A percentile compares a stretch with the other conserved stretches of the same genome.
These are phyloP conservation scores for Mycetomoellerius zeteki DNA, from an alignment of 1,140 invertebrate species.

Conservation along the genomic window DNA sequence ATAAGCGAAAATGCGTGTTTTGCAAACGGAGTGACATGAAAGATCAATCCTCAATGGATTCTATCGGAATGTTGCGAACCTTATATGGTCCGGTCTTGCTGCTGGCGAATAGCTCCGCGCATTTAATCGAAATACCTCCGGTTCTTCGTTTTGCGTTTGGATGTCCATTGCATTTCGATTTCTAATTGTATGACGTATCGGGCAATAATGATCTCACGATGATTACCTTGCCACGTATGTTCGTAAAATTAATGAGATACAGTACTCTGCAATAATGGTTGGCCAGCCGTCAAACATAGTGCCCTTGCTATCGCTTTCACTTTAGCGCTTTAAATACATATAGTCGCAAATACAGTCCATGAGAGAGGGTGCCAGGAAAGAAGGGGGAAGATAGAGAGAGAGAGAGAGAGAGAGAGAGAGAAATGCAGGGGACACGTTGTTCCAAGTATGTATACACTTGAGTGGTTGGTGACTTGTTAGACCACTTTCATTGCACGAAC, in stretches of 20 bases:
- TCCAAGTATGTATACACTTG: conserved; percentile 48
- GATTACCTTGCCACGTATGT: neutral
- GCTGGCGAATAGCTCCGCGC: neutral
- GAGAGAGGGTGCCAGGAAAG: neutral
- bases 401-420: neutral
- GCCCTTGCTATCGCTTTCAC: conserved; percentile 12
- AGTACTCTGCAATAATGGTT: neutral
- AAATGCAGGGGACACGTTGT: conserved; percentile 2
- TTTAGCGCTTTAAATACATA: conserved; percentile 28
- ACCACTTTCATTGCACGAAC: conserved; percentile 79
- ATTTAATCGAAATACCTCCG: conserved; percentile 1
- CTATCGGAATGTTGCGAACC: conserved; percentile 55
- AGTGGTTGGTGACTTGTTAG: conserved; percentile 76
- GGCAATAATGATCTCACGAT: conserved; percentile 2
- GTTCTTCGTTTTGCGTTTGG: neutral
- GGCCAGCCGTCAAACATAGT: neutral
- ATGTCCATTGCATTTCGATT: neutral
- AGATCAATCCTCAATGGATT: conserved; percentile 54
- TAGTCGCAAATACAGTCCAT: neutral
- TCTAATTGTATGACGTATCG: conserved; percentile 4
- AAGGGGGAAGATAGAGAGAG: neutral
- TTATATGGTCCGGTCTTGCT: conserved; percentile 54
- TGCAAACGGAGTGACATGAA: conserved; percentile 18
- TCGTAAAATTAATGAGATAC: conserved; percentile 19
- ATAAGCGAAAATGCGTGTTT: neutral